Percentiles rank a stretch among this genome's conserved stretches.
These are phyloP conservation scores for Smittia aterrima DNA, from an alignment of 2,888 invertebrate genomes.

Conservation along the genomic window DNA sequence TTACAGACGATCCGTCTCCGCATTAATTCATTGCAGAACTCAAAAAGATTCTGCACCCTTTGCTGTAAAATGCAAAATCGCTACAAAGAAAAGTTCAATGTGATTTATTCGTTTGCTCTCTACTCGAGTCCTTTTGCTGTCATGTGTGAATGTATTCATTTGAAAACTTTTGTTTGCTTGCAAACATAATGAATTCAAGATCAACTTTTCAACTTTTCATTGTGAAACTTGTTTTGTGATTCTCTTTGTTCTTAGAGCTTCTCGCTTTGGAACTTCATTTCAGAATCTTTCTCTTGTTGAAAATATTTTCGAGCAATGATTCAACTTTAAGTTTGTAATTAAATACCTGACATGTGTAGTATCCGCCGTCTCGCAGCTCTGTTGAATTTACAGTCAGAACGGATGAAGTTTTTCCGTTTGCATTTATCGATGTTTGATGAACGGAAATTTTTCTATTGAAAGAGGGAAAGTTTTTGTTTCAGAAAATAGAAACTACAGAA, in stretches of 20 bases:
- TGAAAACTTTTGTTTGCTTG: not conserved
- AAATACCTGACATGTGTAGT: slow-evolving; percentile 72
- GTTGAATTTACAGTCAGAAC: slow-evolving; percentile 71
- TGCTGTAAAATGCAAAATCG: not conserved
- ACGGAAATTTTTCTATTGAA: slow-evolving; percentile 53
- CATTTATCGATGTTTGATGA: not conserved
- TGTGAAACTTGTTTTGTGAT: not conserved
- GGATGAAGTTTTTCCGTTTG: slow-evolving; percentile 50
- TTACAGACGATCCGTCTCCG: not conserved
- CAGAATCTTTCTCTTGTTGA: not conserved
- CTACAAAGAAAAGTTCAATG: not conserved
- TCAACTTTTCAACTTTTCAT: not conserved
- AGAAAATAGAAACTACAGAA: too few species aligned
- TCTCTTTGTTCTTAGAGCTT: not conserved
- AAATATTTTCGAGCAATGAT: too few species aligned
- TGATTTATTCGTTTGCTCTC: slow-evolving; percentile 29
- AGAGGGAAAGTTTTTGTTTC: slow-evolving; percentile 42
- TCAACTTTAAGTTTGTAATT: not conserved
- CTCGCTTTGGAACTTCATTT: not conserved
- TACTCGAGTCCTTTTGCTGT: slow-evolving; percentile 23
- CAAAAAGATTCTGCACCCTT: not conserved
- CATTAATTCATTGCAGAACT: not conserved
- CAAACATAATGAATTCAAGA: not conserved
- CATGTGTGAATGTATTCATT: slow-evolving; percentile 31
- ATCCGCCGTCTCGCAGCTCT: slow-evolving; percentile 68